Base-by-base conservation (phyloP, 2,888 invertebrate genomes). In the Oxytorus armatus region DNA sequence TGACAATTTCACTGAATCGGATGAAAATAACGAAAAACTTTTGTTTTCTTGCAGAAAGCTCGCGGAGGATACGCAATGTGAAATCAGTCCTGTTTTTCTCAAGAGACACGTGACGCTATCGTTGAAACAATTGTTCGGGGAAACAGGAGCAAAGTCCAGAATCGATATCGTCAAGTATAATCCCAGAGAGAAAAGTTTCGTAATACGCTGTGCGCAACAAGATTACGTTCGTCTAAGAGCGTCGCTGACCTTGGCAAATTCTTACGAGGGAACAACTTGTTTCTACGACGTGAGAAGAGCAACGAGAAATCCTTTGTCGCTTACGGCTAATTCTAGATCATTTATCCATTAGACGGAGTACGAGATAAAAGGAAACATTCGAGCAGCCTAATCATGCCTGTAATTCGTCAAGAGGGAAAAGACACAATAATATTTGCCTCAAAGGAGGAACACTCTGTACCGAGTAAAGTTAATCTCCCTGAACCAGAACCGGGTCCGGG, bases 371-470 rank as follows among this genome's bases (percentile, higher is more conserved):
- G 18, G 25, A 8, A 36, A 57, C 23, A 10, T 18, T 47, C 21
- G 69, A 65, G 47, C 47, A 18, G 14, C 29, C 3, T 0, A 18
- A 77, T 1, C 49, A 92, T 92, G 92, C 87, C 92, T 16, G 36
- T 86, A n/a, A 83, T 88, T 33, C 83, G 85, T 39, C 90, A 92
- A 69, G 92, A 93, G 89, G 96, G 96, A 8, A 97, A 97, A 92
- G 97, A 98, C 91, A 94, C 95, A 81, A 95, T 98, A 49, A 95
- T 98, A 83, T 96, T 98, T 91, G 96, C 96, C 7, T 94, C 96
- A 0, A 95, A 95, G 87, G 96, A 96, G 89, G 96, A 97, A 90
- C 96, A 97, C 89, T 92, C 95, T 1, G 91, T 92, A 33, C 97
- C 97, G 0, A 96, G 96, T 88, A 94, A 93, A 69, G 94, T 97